phyloP scores from a whole-genome alignment of 2,113 vertebrate genomes.

The Cololabis saira region DNA sequence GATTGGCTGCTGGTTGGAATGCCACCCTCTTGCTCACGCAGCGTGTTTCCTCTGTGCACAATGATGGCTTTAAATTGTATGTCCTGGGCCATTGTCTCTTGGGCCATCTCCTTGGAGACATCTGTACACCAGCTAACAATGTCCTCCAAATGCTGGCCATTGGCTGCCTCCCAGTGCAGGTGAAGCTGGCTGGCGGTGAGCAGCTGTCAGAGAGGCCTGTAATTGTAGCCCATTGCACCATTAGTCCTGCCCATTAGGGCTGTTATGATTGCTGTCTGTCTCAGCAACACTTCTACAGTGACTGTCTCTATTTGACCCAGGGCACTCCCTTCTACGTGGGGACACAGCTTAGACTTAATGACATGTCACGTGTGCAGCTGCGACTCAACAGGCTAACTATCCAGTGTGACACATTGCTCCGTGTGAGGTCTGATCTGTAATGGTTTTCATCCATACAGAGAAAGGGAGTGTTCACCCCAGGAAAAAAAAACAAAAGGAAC shows the following conservation, averaged over 20 bases:
- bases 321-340: constrained; percentile 52
- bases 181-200: constrained; percentile 63
- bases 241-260: constrained; percentile 78
- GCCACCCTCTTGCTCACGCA: neutral
- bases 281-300: constrained; percentile 59
- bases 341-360: constrained; percentile 69
- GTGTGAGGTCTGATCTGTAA: constrained; percentile 60
- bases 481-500: constrained; percentile 6
- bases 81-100: constrained; percentile 54
- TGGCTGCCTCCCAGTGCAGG: constrained; percentile 53
- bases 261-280: constrained; percentile 79
- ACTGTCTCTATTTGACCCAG: constrained; percentile 76
- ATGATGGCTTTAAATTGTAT: constrained; percentile 54
- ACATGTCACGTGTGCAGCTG: constrained; percentile 69
- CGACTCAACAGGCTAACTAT: constrained; percentile 40
- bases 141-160: constrained; percentile 55
- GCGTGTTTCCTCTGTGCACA: constrained; percentile 32
- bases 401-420: constrained; percentile 46
- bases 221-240: constrained; percentile 80
- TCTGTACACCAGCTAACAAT: constrained; percentile 67
- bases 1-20: constrained; percentile 11
- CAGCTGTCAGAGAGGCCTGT: constrained; percentile 77
- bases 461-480: constrained; percentile 53
- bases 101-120: constrained; percentile 44
- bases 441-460: constrained; percentile 54